Evolutionary conservation across 2,888 invertebrate genomes (phyloP).

Genomic region (Eutolmus rufibarbis): DNA sequence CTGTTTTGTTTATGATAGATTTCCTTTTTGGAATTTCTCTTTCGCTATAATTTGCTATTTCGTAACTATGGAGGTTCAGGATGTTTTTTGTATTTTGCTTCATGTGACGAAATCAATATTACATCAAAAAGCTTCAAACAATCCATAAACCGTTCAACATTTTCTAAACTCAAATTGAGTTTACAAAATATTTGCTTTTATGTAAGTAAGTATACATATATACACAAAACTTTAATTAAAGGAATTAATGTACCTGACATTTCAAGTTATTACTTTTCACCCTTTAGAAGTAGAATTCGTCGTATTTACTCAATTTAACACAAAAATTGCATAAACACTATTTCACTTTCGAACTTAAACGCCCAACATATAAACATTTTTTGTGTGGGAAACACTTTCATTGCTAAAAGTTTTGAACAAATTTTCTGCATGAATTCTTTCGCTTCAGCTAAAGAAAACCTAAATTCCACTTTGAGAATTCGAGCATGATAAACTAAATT

Average conservation of each 20-base stretch:
- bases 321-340: neutral
- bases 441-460: neutral
- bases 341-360: neutral
- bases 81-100: neutral
- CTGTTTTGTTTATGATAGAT: neutral
- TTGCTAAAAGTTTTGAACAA: neutral
- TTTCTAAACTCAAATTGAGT: neutral
- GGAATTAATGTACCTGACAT: neutral
- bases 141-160: neutral
- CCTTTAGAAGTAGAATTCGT: neutral
- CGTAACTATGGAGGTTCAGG: neutral
- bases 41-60: neutral
- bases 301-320: neutral
- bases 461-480: neutral
- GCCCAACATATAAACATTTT: neutral
- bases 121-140: neutral
- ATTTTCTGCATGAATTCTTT: neutral
- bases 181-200: no score
- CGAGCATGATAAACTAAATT: neutral
- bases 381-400: neutral
- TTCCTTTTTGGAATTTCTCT: neutral
- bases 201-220: no score
- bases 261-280: neutral
- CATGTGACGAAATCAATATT: neutral
- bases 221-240: no score